These are phyloP conservation scores for Linepithema humile DNA, from an alignment of 1,140 invertebrate genomes.

Conservation along the genomic window DNA sequence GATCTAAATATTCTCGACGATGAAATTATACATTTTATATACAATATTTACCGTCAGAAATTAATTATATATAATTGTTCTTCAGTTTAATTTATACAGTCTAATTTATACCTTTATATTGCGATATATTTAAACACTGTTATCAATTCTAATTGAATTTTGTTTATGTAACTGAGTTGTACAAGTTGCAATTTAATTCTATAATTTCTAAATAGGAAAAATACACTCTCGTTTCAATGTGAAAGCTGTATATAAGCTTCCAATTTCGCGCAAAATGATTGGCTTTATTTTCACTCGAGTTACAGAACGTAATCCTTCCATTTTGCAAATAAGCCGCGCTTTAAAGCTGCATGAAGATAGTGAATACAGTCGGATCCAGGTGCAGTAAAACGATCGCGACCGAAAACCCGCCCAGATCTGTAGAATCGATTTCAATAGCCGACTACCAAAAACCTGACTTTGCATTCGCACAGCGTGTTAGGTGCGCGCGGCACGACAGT, in stretches of 20 bases:
- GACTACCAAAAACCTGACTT: slow-evolving; percentile 42
- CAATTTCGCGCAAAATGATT: background rate
- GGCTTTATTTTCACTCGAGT: slow-evolving; percentile 33
- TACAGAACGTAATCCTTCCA: slow-evolving; percentile 5
- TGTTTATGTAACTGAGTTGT: too few species aligned
- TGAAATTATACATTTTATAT: background rate
- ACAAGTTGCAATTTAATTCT: background rate
- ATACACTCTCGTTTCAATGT: background rate
- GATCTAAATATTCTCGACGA: background rate
- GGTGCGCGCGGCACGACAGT: slow-evolving; percentile 10
- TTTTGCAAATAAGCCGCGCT: slow-evolving; percentile 24
- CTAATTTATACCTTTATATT: background rate
- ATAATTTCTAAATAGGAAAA: background rate
- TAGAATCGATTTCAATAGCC: slow-evolving; percentile 39
- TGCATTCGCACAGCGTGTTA: slow-evolving; percentile 39
- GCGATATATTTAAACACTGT: background rate
- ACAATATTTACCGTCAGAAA: background rate
- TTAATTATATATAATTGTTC: background rate
- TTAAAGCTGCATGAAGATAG: slow-evolving; percentile 29
- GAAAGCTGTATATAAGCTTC: background rate
- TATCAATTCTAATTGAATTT: background rate
- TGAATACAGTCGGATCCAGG: slow-evolving; percentile 13
- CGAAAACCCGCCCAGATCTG: slow-evolving; percentile 22
- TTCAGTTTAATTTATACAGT: background rate
- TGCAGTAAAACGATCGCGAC: background rate